Evolutionary conservation across 2,888 invertebrate genomes (phyloP), one percentile per base, ranked within the genome.

Genomic region (Oscheius sp.): DNA sequence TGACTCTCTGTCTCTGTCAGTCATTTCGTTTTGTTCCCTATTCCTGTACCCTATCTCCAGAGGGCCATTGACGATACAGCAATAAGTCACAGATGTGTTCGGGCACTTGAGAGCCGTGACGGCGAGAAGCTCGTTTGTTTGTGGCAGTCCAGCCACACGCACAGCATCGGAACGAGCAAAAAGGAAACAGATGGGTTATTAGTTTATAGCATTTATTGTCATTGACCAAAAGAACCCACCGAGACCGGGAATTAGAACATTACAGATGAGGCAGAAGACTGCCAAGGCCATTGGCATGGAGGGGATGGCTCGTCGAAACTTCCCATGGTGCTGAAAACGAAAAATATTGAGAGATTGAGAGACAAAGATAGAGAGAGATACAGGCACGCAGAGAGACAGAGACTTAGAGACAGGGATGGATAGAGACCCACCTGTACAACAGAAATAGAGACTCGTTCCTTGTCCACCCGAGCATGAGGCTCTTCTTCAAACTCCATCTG

Each of bases 231-330:
- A 70, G 55, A 72, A 62, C 91, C 83, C 72, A 89, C 90, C 90
- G 7, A 85, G 79, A 57, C 89, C 89, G 0, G 89, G 89, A 29
- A 89, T 73, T n/a, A 89, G 10, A 37, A 89, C 75, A 78, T 90
- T 90, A 62, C 89, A 79, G 2, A 89, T 48, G 55, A 88, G 87
- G 63, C 89, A 85, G n/a, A 89, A 63, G 2, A 86, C 85, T 9
- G 91, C 91, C 32, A 90, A 68, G 2, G 89, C 87, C 21, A 91
- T 80, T 0, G 91, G 91, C 90, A 91, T 90, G 57, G 89, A 87
- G 0, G 91, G 91, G 60, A 91, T 90, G n/a, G 91, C 90, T 70
- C 89, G 89, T 77, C 90, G 89, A 76, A 90, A 86, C 42, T 89
- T 87, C 93, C 95, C 90, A 35, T 84, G 77, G 29, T 77, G 60